These are phyloP conservation scores for Thamnophis elegans DNA, from an alignment of 2,797 vertebrate species.

Conservation along the genomic window DNA sequence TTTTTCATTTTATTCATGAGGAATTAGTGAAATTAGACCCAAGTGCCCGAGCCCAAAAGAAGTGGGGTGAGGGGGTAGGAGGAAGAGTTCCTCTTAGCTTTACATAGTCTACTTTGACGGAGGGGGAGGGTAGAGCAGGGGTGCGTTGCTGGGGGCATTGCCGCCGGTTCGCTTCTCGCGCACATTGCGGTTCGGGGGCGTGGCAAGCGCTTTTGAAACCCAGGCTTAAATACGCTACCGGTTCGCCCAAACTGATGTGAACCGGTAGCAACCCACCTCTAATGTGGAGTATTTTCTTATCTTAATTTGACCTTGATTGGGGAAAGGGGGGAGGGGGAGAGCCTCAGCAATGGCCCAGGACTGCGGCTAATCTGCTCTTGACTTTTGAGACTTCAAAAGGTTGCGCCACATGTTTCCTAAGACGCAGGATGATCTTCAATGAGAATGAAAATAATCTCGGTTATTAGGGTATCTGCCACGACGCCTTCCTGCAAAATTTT, in stretches of 20 bases:
- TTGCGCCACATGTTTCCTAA: conserved; percentile 49
- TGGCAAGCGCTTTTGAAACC: too few species aligned
- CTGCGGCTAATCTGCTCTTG: conserved; percentile 59
- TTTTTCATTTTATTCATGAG: conserved; percentile 57
- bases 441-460: conserved; percentile 37
- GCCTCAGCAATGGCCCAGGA: conserved; percentile 48
- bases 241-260: too few species aligned
- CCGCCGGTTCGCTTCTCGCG: too few species aligned
- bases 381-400: conserved; percentile 65
- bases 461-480: not conserved
- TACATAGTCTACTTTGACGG: conserved; percentile 56
- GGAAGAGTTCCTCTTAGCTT: conserved; percentile 44
- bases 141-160: too few species aligned
- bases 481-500: not conserved
- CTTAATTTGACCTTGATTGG: conserved; percentile 71
- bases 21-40: conserved; percentile 22
- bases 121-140: not conserved
- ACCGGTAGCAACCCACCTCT: too few species aligned
- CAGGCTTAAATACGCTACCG: too few species aligned
- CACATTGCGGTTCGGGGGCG: too few species aligned
- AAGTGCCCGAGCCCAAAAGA: conserved; percentile 38
- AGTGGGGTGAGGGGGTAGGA: conserved; percentile 45
- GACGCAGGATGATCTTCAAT: conserved; percentile 47
- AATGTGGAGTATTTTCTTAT: conserved; percentile 43
- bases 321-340: conserved; percentile 16